Evolutionary conservation across 2,888 invertebrate species (phyloP), one percentile per base, ranked within the genome.

Genomic region (Synergus umbraculus): DNA sequence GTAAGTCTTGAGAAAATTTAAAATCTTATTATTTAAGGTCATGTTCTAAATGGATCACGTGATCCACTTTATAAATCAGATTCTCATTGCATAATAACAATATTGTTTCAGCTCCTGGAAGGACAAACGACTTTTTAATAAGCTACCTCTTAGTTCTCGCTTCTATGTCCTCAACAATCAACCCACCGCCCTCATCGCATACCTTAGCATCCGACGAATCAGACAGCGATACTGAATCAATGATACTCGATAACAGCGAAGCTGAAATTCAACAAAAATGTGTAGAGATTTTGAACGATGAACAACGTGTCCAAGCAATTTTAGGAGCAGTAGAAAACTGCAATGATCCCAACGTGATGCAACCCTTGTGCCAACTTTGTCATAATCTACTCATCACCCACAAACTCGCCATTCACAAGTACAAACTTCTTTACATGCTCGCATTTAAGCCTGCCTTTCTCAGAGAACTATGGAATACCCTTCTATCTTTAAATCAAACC

Each of bases 301-400:
- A 90, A 86, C 93, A 92, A 87, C 95, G 93, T 86, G 95, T 93
- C 85, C 95, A 93, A 77, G 92, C 93, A 81, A 93, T 95, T 82
- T 87, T 95, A 2, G 85, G 90, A 43, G 93, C 93, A 77, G 92
- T 95, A 37, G 93, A 93, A 69, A 91, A 91, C 90, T 91, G 92
- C 93, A 91, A 92, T 44, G 93, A 94, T 78, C 88, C 93, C 0
- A 93, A 93, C 9, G 93, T 95, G 37, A 92, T 97, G 67, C 94
- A 95, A 86, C 94, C 95, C 13, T 93, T 97, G 81, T 96, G 96
- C 83, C 94, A 95, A 89, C 94, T 98, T 77, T 97, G 97, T 89
- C 97, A 98, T 92, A 96, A 97, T 92, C 93, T 98, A 76, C 93
- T 98, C 90, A 93, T 97, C 85, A 96, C 96, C 86, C 96, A 97